Evolutionary conservation across 2,113 vertebrate genomes (phyloP), one percentile per base, ranked within the genome.

Genomic region (Ursus arctos): DNA sequence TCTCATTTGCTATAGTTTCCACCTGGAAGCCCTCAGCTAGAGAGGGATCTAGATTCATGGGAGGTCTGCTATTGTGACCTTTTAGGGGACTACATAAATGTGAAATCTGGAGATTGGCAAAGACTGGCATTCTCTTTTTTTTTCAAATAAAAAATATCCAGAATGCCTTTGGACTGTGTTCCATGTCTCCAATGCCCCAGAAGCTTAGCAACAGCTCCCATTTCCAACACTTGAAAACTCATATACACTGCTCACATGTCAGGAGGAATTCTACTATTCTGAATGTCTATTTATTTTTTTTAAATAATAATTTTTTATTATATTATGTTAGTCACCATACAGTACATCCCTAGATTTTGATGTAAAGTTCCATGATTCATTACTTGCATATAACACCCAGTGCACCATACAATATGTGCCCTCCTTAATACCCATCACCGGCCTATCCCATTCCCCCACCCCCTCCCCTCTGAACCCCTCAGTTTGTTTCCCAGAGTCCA

Each of bases 21-120:
- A 94, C 77, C 67, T 40, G 36, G n/a, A 90, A 97, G 53, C 28
- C 47, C 43, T 89, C 59, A 67, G 43, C 57, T 88, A 85, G 16
- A 92, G 26, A 89, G 5, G 8, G 19, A 80, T n/a, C 7, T 57
- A 49, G 24, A 61, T 53, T 91, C 22, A 55, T 91, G 55, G 55
- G 28, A 81, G 4, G 13, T 33, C 36, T n/a, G 26, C 40, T 88
- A 65, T 12, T 55, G 2, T 79, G 43, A 49, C 11, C 22, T 88
- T 91, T 59, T 28, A 19, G 36, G 33, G 11, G 19, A 5, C 21
- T 53, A 40, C 7, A 67, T 53, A 96, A 80, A 67, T 67, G n/a
- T 83, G 55, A 77, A 84, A 88, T 83, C 69, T 93, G 40, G 10
- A 93, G 40, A 91, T 24, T 53, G 14, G 40, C 65, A 96, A 9